Evolutionary conservation across 2,888 invertebrate genomes (phyloP).

Genomic region (Thysanoteuthis rhombus): DNA sequence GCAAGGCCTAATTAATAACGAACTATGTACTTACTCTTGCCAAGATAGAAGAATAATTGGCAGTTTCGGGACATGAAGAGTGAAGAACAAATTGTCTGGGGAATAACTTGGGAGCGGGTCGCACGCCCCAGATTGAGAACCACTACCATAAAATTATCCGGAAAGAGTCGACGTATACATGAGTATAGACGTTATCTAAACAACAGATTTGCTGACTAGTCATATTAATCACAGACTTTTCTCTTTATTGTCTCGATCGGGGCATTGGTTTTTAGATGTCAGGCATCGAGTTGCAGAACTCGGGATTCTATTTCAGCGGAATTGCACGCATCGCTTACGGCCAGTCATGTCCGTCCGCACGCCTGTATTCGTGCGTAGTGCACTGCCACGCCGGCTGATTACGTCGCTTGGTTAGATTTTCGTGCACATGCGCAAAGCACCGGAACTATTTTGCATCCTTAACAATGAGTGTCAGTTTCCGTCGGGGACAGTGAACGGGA

Average conservation of each 20-base stretch:
- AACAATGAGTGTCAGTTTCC: background rate
- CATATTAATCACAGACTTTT: background rate
- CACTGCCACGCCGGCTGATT: background rate
- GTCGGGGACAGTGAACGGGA: background rate
- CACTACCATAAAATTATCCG: too few species aligned
- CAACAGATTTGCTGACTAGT: background rate
- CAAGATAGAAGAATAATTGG: too few species aligned
- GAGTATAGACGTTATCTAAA: background rate
- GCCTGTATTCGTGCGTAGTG: background rate
- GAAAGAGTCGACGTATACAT: background rate
- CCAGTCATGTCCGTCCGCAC: background rate
- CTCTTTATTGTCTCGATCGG: too few species aligned
- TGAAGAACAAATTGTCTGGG: too few species aligned
- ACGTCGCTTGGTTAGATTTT: background rate
- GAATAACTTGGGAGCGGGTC: too few species aligned
- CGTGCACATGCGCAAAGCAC: background rate
- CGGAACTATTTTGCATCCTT: constrained; percentile 12
- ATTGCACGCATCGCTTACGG: background rate
- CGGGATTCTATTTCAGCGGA: background rate
- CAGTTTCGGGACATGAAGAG: too few species aligned
- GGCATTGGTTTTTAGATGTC: background rate
- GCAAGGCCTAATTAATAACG: too few species aligned
- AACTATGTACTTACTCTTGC: too few species aligned
- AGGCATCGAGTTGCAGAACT: background rate
- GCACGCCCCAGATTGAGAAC: too few species aligned